Percentiles rank a stretch among this genome's conserved stretches.
Evolutionary conservation across 1,140 invertebrate genomes (phyloP).

Genomic region (Drosophila pruinosa): DNA sequence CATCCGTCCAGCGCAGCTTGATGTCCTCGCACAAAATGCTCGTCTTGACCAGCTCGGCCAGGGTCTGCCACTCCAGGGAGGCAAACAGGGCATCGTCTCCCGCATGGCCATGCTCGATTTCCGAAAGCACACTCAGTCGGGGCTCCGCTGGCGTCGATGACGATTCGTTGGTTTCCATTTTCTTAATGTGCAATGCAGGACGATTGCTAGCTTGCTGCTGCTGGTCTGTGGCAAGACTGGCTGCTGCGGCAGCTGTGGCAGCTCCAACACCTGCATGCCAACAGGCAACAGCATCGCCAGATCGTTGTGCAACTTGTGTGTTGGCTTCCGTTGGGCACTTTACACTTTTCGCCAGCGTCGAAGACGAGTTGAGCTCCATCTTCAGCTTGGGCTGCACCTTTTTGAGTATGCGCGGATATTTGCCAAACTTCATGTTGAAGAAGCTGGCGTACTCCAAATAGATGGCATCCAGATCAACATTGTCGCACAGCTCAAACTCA

Average conservation of each 20-base stretch:
- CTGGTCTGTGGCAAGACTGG: constrained; percentile 20
- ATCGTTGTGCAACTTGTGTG: neutral
- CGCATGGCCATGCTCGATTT: constrained; percentile 66
- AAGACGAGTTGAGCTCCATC: constrained; percentile 27
- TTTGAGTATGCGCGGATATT: constrained; percentile 91
- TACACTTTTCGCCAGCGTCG: neutral
- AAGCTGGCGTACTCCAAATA: constrained; percentile 94
- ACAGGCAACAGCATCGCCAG: constrained; percentile 28
- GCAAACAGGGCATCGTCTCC: constrained; percentile 54
- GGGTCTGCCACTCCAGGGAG: constrained; percentile 66
- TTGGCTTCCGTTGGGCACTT: neutral
- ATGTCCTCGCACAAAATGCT: constrained; percentile 61
- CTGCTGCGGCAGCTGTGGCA: constrained; percentile 45
- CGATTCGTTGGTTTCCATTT: constrained; percentile 52
- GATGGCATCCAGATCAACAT: constrained; percentile 94
- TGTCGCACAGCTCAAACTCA: constrained; percentile 93
- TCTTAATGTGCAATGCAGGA: constrained; percentile 50
- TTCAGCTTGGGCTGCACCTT: constrained; percentile 81
- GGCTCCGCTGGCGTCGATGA: neutral
- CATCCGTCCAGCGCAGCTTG: constrained; percentile 85
- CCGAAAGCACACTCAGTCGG: constrained; percentile 28
- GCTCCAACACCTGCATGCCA: constrained; percentile 63
- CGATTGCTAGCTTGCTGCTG: constrained; percentile 7
- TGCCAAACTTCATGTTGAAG: constrained; percentile 93
- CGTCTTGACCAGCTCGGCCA: constrained; percentile 69